A percentile compares a stretch with the other conserved stretches of the same genome.
phyloP scores from a whole-genome alignment of 2,888 invertebrate genomes.

The Drosophila birchii region DNA sequence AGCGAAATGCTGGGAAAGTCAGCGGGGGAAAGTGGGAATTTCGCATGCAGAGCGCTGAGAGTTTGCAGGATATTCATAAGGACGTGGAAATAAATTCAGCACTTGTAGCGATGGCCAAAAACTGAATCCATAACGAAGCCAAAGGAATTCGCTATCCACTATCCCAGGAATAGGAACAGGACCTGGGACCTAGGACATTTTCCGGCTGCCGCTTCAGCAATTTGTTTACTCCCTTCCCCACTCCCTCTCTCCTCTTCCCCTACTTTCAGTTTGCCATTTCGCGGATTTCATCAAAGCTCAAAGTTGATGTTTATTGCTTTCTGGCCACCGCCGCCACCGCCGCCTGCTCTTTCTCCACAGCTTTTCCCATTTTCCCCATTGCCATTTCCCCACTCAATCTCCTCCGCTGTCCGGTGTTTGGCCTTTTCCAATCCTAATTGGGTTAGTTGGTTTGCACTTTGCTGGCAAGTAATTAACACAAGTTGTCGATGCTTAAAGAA shows the following conservation, averaged over 20 bases:
- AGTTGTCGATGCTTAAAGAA: slow-evolving; percentile 53
- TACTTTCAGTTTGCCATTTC: slow-evolving; percentile 20
- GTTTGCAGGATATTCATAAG: slow-evolving; percentile 28
- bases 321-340: slow-evolving; percentile 7
- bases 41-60: slow-evolving; percentile 8
- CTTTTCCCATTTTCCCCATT: slow-evolving; percentile 23
- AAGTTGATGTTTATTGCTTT: slow-evolving; percentile 47
- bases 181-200: slow-evolving; percentile 25
- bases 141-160: slow-evolving; percentile 1
- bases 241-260: not conserved
- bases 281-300: slow-evolving; percentile 51
- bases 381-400: slow-evolving; percentile 35
- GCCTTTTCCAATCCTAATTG: slow-evolving; percentile 62
- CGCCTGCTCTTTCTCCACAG: slow-evolving; percentile 3
- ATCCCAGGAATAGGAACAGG: not conserved
- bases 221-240: slow-evolving; percentile 21
- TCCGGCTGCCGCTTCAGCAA: slow-evolving; percentile 10
- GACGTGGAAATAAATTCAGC: slow-evolving; percentile 28
- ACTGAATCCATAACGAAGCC: slow-evolving; percentile 69
- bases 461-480: slow-evolving; percentile 70
- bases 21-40: not conserved
- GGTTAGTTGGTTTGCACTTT: slow-evolving; percentile 72
- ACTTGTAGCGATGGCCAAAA: slow-evolving; percentile 44
- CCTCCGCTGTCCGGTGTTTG: slow-evolving; percentile 32
- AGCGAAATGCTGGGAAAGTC: slow-evolving; percentile 1